phyloP scores from a whole-genome alignment of 1,140 invertebrate genomes.

The Muscidifurax raptorellus region DNA sequence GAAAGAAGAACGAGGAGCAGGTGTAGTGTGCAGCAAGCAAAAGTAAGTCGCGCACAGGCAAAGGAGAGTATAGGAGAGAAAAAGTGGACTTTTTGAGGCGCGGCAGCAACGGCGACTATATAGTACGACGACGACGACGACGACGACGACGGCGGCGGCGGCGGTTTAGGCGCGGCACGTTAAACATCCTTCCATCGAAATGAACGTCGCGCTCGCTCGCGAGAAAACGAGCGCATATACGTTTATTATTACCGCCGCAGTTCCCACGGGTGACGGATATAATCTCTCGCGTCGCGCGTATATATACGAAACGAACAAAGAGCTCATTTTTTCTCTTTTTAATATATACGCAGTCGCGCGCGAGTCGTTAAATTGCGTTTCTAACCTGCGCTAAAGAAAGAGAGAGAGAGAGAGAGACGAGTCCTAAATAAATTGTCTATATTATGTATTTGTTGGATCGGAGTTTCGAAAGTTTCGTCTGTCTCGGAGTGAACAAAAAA shows the following conservation, averaged over 20 bases:
- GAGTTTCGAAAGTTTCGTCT: constrained; percentile 1
- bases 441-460: too few species aligned
- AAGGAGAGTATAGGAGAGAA: background rate
- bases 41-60: background rate
- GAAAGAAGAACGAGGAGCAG: too few species aligned
- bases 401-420: too few species aligned
- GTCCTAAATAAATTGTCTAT: too few species aligned
- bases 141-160: too few species aligned
- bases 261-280: constrained; percentile 45
- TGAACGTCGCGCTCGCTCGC: constrained; percentile 28
- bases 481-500: too few species aligned
- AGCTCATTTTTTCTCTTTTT: background rate
- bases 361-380: background rate
- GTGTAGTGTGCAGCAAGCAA: background rate
- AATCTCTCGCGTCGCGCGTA: background rate
- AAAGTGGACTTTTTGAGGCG: constrained; percentile 7
- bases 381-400: too few species aligned
- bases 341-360: background rate
- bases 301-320: background rate
- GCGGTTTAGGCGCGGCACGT: constrained; percentile 52
- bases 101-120: background rate
- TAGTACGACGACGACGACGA: too few species aligned
- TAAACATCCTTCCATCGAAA: constrained; percentile 52
- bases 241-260: constrained; percentile 10
- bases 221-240: constrained; percentile 15